phyloP scores from a whole-genome alignment of 2,888 invertebrate genomes.

The Hypena proboscidalis region DNA sequence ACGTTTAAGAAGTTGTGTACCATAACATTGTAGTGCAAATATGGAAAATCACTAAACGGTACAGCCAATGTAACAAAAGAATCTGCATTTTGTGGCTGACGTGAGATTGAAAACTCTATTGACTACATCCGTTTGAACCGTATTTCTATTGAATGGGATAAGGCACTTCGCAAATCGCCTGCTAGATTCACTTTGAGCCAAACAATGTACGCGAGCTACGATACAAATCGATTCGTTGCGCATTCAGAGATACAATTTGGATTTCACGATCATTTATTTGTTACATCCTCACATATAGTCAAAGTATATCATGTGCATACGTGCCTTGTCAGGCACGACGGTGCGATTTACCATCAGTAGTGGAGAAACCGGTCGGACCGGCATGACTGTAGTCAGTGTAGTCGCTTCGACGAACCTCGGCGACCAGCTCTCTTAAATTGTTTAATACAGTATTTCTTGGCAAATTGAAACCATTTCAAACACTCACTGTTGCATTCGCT shows the following conservation, averaged over 20 bases:
- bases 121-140: neutral
- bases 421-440: conserved; percentile 62
- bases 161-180: conserved; percentile 1
- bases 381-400: conserved; percentile 57
- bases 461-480: conserved; percentile 61
- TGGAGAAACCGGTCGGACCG: conserved; percentile 78
- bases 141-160: conserved; percentile 2
- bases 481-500: conserved; percentile 24
- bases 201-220: conserved; percentile 2
- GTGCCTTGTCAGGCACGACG: conserved; percentile 74
- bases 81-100: neutral
- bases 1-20: too few species aligned
- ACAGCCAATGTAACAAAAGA: too few species aligned
- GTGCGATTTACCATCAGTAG: conserved; percentile 81
- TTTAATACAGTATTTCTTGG: conserved; percentile 68
- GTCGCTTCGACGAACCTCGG: conserved; percentile 66
- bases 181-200: conserved; percentile 16
- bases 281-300: conserved; percentile 41
- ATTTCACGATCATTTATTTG: conserved; percentile 40
- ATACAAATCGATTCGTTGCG: conserved; percentile 25
- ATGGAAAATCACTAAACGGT: too few species aligned
- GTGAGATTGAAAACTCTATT: conserved; percentile 4
- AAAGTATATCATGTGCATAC: conserved; percentile 62
- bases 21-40: too few species aligned
- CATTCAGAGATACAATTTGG: conserved; percentile 35